Percentiles rank a stretch among this genome's conserved stretches.
Conservation (phyloP, 2,797 vertebrate species). For the Heteromormyrus szaboi region DNA sequence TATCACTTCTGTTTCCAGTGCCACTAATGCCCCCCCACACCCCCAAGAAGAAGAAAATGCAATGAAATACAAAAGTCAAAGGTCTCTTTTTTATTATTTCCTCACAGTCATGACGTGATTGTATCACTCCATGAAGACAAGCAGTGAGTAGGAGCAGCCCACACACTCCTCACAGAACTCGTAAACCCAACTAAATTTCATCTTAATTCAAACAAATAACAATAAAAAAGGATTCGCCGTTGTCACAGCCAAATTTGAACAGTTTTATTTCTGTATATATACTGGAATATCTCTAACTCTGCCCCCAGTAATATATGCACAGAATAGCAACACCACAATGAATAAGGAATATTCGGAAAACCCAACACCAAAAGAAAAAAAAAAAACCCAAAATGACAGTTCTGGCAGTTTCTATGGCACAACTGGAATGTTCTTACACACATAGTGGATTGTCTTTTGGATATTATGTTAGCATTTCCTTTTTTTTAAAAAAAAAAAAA, state of each 20-base stretch:
- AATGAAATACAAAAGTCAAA: neutral
- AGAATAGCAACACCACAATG: neutral
- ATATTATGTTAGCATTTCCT: conserved; percentile 6
- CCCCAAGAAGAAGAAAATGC: neutral
- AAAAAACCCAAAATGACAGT: conserved; percentile 19
- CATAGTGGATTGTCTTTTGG: neutral
- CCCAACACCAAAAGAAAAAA: conserved; percentile 20
- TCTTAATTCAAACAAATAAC: neutral
- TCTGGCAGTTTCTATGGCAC: conserved; percentile 30
- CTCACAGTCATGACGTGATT: neutral
- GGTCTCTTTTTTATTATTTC: neutral
- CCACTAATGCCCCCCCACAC: neutral
- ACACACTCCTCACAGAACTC: neutral
- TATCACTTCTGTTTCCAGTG: neutral
- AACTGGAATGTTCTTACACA: conserved; percentile 15
- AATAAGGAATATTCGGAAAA: conserved; percentile 17
- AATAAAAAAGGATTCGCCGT: neutral
- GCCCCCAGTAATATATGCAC: neutral
- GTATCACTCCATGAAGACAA: conserved; percentile 11
- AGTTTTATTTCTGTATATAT: neutral
- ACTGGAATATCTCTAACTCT: neutral
- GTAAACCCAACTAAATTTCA: neutral
- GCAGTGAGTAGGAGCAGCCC: neutral
- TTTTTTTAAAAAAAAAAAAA: conserved; percentile 27
- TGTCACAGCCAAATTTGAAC: neutral